Conservation (phyloP, 2,797 vertebrate species). For the Eospalax fontanierii region DNA sequence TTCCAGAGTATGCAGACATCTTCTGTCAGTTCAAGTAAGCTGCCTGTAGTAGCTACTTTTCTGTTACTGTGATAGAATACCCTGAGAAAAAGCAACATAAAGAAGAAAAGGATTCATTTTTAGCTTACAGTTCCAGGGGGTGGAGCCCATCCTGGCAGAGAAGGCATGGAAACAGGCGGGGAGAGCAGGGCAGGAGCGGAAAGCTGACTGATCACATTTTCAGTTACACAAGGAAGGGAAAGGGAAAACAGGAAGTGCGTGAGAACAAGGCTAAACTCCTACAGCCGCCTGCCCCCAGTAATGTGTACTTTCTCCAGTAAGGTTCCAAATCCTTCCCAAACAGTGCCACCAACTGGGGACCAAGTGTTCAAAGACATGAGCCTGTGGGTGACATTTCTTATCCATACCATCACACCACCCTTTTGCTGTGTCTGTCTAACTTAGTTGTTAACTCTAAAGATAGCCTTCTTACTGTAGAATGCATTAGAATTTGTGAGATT, state of each 20-base stretch:
- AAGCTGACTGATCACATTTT: background rate
- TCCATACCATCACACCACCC: background rate
- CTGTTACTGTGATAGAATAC: background rate
- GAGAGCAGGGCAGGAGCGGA: background rate
- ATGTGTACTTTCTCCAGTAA: background rate
- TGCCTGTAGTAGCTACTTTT: background rate
- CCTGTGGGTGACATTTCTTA: background rate
- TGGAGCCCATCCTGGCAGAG: background rate
- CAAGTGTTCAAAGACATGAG: background rate
- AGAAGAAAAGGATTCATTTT: background rate
- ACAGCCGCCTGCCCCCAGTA: background rate
- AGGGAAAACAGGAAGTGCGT: background rate
- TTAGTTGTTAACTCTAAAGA: background rate
- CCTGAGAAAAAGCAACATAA: background rate
- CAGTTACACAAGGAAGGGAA: background rate
- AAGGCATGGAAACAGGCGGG: too few relatives aligned
- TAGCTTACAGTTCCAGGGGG: background rate
- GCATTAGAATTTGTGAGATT: background rate
- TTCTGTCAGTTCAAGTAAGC: slow-evolving; percentile 99
- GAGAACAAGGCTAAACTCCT: too few relatives aligned
- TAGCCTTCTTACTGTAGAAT: background rate
- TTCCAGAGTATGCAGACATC: slow-evolving; percentile 97
- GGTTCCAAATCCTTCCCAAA: background rate
- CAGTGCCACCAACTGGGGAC: background rate
- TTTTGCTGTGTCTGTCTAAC: background rate